Evolutionary conservation across 2,797 vertebrate species (phyloP), one percentile per base, ranked within the genome.

Genomic region (Molossus molossus): DNA sequence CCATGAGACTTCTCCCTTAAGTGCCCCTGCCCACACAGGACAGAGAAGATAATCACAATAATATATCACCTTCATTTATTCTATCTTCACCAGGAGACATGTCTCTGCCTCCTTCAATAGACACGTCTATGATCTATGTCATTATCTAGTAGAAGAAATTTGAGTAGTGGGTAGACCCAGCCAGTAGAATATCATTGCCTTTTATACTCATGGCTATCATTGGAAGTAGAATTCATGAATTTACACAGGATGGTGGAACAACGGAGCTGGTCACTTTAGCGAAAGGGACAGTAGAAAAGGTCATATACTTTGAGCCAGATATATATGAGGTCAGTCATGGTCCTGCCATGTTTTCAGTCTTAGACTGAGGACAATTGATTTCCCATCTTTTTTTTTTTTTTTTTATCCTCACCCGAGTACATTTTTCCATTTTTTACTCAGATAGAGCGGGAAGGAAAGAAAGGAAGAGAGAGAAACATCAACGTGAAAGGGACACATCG

Each of bases 41-140:
- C 21, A 70, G n/a, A 76, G 65, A 33, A 45, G 37, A 14, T n/a
- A 90, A 69, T 67, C 25, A 57, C 15, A 90, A 79, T 50, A 65
- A 83, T n/a, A 33, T 45, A 40, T 73, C n/a, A 18, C 27, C 62
- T 88, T 85, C 79, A 70, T n/a, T 88, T 94, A 80, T 45, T 77
- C 17, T 60, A 53, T 85, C 37, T 27, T 83, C 15, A 33, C 64
- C 50, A 62, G 15, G 23, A 83, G 29, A 85, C 5, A 73, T 50
- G 57, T 6, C 17, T 94, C 64, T 87, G 27, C 17, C 25, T 76
- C 45, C 10, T 81, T 65, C 20, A 64, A 87, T 62, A 75, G 27
- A 70, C 14, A 82, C 6, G 48, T 40, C 60, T 62, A 8, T 90
- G 64, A 55, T n/a, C 90, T 75, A 25, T 13, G 20, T 70, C n/a